A percentile compares a stretch with the other conserved stretches of the same genome.
These are phyloP conservation scores for Tetragonisca angustula DNA, from an alignment of 2,888 invertebrate species.

Conservation along the genomic window DNA sequence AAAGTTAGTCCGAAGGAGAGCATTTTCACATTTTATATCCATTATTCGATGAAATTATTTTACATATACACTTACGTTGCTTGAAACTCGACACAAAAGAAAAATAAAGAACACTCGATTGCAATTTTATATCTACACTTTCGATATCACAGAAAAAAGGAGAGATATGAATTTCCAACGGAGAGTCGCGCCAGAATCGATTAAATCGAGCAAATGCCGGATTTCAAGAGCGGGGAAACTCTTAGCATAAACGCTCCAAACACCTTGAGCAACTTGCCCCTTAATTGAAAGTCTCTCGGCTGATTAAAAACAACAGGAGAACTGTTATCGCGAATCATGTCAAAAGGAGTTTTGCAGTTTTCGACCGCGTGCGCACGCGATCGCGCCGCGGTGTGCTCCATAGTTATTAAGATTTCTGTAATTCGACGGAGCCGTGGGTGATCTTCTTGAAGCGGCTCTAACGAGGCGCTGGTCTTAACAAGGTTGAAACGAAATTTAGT, in stretches of 20 bases:
- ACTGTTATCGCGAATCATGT: not conserved
- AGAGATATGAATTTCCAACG: not conserved
- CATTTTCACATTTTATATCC: not conserved
- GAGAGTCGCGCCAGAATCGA: not conserved
- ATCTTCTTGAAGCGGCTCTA: conserved; percentile 69
- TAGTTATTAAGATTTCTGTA: conserved; percentile 9
- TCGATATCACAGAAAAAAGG: not conserved
- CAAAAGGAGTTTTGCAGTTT: not conserved
- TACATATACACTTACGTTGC: not conserved
- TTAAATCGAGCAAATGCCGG: not conserved
- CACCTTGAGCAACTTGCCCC: not conserved
- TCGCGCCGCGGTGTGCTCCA: not conserved
- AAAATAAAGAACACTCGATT: not conserved
- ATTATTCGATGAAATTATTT: not conserved
- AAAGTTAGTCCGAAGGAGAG: too few species aligned
- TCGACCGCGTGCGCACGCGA: not conserved
- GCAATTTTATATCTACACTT: not conserved
- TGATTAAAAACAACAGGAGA: too few species aligned
- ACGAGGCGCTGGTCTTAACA: conserved; percentile 72
- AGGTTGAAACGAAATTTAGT: conserved; percentile 67
- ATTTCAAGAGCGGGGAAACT: not conserved
- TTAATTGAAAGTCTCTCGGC: not conserved
- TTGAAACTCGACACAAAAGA: too few species aligned
- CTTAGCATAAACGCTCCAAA: not conserved
- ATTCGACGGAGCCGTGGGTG: conserved; percentile 37